Evolutionary conservation across 2,113 vertebrate species (phyloP), one percentile per base, ranked within the genome.

Genomic region (Heteronetta atricapilla): DNA sequence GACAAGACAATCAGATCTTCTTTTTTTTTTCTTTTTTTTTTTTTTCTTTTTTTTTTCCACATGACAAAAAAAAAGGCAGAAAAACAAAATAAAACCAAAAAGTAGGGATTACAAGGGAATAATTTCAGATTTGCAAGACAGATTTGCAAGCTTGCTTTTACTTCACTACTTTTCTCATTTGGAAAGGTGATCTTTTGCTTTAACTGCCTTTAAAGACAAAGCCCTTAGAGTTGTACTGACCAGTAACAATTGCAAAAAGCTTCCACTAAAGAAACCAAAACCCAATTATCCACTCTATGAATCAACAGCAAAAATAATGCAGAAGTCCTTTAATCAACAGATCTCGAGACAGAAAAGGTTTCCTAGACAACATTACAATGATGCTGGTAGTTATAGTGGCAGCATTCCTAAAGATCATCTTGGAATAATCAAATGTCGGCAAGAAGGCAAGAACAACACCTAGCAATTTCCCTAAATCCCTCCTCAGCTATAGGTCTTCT

Each of bases 281-380:
- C 31, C 23, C 38, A 79, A 19, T 88, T 89, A 82, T 74, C 72
- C 74, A 77, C 38, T 91, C 42, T 56, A 60, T 82, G 69, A 89
- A 88, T 92, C 79, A 90, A 86, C 40, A 74, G 63, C 11, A 92
- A 88, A 93, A 90, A 82, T 36, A 69, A 85, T 23, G n/a, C 17
- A 69, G 34, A 93, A 86, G 86, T 93, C 44, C 59, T 94, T 90
- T 92, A 93, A 93, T 86, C 94, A 90, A 81, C 76, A 75, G 28
- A 64, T 81, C 56, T 70, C 40, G 42, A 88, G 72, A 86, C 36
- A 90, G n/a, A 59, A 82, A 94, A 83, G 7, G 19, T 94, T 96
- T 94, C 88, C 96, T 80, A 92, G 80, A 90, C 88, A 93, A 93
- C 68, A 33, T 78, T 58, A 63, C 17, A 81, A 83, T 38, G 21